Evolutionary conservation across 2,888 invertebrate species (phyloP), one percentile per base, ranked within the genome.

Genomic region (Nephrotoma guestfalica): DNA sequence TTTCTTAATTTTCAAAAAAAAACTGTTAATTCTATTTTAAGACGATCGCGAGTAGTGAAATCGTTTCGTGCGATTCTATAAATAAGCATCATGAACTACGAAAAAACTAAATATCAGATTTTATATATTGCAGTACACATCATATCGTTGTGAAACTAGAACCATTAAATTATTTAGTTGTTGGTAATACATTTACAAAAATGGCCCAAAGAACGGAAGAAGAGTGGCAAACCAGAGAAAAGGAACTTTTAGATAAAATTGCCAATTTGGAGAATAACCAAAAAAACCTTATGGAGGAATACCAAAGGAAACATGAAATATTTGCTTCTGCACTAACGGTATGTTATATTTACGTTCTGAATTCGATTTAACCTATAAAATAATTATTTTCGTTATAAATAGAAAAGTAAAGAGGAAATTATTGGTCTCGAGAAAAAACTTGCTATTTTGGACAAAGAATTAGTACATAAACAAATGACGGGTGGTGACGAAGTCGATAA

Each of bases 221-320:
- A 83, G 83, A 83, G 1, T 83, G 83, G 83, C 41, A 43, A 57
- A 87, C 87, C 41, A 88, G 88, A 86, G 89, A 90, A 83, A 90
- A 89, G 87, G 91, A 91, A 83, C 89, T 91, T 84, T 89, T 91
- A 41, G 91, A 91, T 87, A 90, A 91, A 88, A 90, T 91, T 0
- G 91, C 91, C 87, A 88, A 89, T 84, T 89, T 91, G 88, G 91
- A 91, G 89, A 91, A 91, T 88, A 91, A 91, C 87, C 91, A 91
- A 87, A 90, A 91, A 84, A 89, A 4, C 41, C 30, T 40, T 0
- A 83, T 41, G 6, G 83, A 41, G 41, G 11, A 40, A 40, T 40
- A 83, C 13, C 40, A 83, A 41, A 83, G 1, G 40, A 83, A 83
- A 41, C 40, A 83, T 83, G 83, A 83, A 6, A 40, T 11, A 6